Percentiles rank a stretch among this genome's conserved stretches.
These are phyloP conservation scores for Fringilla coelebs DNA, from an alignment of 2,797 vertebrate genomes.

Conservation along the genomic window DNA sequence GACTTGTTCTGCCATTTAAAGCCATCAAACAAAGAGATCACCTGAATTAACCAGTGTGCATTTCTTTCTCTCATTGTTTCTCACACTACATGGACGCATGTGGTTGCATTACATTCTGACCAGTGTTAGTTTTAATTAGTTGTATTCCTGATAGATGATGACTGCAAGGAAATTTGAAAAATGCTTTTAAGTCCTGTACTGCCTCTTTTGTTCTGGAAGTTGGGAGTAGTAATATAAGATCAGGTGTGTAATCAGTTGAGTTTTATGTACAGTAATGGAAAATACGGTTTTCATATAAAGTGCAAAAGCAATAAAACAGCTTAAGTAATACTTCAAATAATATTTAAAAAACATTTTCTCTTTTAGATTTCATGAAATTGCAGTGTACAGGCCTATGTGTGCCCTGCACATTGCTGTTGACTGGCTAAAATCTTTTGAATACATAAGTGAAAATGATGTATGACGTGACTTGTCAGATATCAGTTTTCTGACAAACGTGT, in stretches of 20 bases:
- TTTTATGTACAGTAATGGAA: not conserved
- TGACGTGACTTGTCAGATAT: not conserved
- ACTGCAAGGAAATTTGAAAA: not conserved
- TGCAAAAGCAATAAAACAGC: not conserved
- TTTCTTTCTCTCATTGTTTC: not conserved
- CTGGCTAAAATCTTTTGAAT: not conserved
- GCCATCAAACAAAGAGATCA: not conserved
- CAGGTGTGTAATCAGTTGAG: not conserved
- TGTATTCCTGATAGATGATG: not conserved
- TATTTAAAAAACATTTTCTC: not conserved
- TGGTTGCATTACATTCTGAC: not conserved
- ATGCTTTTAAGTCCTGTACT: fast-evolving
- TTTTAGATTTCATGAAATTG: not conserved
- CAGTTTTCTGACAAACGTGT: not conserved
- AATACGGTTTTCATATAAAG: not conserved
- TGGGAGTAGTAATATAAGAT: not conserved
- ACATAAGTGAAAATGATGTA: not conserved
- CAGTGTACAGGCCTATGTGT: fast-evolving
- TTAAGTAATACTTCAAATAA: not conserved
- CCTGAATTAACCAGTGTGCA: not conserved
- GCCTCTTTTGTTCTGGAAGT: not conserved
- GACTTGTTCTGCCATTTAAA: not conserved
- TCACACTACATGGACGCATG: fast-evolving
- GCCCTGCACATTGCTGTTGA: not conserved
- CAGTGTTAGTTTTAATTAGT: not conserved